Evolutionary conservation across 2,888 invertebrate species (phyloP).

Genomic region (Philonicus albiceps): DNA sequence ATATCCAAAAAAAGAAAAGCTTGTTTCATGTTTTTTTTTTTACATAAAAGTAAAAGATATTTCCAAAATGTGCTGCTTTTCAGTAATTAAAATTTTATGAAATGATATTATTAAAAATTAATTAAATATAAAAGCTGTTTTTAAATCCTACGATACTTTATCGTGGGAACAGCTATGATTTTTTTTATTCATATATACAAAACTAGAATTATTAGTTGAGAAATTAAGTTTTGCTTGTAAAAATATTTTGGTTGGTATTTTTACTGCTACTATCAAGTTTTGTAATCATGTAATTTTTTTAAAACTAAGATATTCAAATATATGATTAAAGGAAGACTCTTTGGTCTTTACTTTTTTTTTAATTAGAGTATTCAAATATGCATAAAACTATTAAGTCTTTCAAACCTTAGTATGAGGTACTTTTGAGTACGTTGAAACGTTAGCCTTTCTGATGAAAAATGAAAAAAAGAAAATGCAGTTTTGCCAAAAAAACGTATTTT

Average conservation of each 20-base stretch:
- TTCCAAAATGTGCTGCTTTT: constrained; percentile 37
- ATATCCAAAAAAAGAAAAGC: neutral
- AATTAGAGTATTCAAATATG: neutral
- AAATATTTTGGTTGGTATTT: constrained; percentile 30
- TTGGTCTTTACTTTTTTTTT: constrained; percentile 33
- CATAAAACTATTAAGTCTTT: neutral
- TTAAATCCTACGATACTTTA: constrained; percentile 34
- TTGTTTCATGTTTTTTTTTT: neutral
- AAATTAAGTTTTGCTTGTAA: constrained; percentile 25
- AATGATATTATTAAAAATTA: neutral
- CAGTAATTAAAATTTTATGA: neutral
- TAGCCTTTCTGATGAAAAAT: constrained; percentile 22
- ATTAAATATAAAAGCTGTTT: constrained; percentile 11
- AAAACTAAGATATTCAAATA: constrained; percentile 22
- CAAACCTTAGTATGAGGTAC: neutral
- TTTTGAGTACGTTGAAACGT: constrained; percentile 7
- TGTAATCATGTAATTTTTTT: constrained; percentile 28
- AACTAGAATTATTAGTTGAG: constrained; percentile 22
- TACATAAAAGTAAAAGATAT: neutral
- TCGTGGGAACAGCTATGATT: constrained; percentile 20
- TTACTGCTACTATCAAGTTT: constrained; percentile 14
- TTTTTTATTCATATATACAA: neutral
- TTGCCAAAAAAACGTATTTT: neutral
- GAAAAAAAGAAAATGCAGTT: neutral
- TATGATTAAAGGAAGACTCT: constrained; percentile 35